Percentiles rank a stretch among this genome's conserved stretches.
These are phyloP conservation scores for Phortica okadai DNA, from an alignment of 2,888 invertebrate genomes.

Conservation along the genomic window DNA sequence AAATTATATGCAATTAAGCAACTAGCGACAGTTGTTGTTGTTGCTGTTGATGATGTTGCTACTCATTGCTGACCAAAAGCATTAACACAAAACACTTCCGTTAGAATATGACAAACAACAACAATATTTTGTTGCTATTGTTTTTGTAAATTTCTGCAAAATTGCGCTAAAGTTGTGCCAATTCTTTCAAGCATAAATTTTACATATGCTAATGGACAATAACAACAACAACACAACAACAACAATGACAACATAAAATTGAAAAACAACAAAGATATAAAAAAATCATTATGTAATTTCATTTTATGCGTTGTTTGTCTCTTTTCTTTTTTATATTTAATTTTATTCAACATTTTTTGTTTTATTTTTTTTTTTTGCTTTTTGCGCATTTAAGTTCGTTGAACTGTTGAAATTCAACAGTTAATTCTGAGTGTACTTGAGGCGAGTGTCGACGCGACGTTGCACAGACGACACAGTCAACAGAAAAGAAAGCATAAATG, in stretches of 20 bases:
- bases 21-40: conserved; percentile 48
- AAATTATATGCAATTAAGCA: conserved; percentile 51
- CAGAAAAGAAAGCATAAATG: too few relatives aligned
- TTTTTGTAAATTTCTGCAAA: conserved; percentile 44
- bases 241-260: too few relatives aligned
- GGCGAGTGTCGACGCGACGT: too few relatives aligned
- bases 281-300: conserved; percentile 17
- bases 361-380: not conserved
- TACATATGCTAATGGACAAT: not conserved
- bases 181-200: conserved; percentile 65
- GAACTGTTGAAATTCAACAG: conserved; percentile 19
- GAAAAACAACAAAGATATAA: not conserved
- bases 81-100: conserved; percentile 24
- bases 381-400: conserved; percentile 20
- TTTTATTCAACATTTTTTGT: not conserved
- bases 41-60: conserved; percentile 8
- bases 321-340: not conserved
- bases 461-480: too few relatives aligned
- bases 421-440: conserved; percentile 11
- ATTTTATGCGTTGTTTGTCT: not conserved
- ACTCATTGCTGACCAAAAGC: conserved; percentile 2
- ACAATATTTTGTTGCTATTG: conserved; percentile 27
- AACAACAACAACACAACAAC: too few relatives aligned
- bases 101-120: conserved; percentile 30
- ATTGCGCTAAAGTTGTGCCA: conserved; percentile 59